phyloP scores from a whole-genome alignment of 2,888 invertebrate species.

The Calameuta pallipes region DNA sequence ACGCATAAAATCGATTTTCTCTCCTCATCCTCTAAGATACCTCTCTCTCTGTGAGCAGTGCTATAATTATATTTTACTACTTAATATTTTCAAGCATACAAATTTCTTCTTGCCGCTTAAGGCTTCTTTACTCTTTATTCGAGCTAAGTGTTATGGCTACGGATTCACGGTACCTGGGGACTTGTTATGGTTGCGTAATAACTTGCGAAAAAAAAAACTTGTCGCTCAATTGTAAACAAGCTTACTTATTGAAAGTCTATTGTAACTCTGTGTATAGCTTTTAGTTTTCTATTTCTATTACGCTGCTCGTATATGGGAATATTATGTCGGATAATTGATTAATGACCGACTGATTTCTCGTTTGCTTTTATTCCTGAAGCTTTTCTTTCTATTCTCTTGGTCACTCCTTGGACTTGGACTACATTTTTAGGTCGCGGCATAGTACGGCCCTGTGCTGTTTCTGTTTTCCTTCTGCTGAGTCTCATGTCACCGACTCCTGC shows the following conservation, averaged over 20 bases:
- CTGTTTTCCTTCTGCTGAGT: constrained; percentile 29
- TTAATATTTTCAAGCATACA: background rate
- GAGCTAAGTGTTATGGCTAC: background rate
- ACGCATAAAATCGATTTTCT: constrained; percentile 38
- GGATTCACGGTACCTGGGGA: background rate
- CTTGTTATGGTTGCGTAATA: background rate
- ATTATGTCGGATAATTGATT: background rate
- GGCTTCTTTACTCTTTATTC: background rate
- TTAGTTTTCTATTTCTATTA: too few relatives aligned
- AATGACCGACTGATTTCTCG: background rate
- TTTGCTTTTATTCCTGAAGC: background rate
- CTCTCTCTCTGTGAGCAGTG: background rate
- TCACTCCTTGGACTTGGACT: background rate
- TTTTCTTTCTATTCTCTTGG: background rate
- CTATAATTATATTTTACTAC: background rate
- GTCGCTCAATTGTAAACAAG: background rate
- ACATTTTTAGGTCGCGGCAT: background rate
- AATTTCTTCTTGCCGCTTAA: background rate
- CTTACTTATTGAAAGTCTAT: background rate
- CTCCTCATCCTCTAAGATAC: constrained; percentile 7
- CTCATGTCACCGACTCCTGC: constrained; percentile 8
- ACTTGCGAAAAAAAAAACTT: background rate
- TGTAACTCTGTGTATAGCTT: background rate
- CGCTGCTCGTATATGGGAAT: background rate
- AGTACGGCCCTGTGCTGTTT: constrained; percentile 26